Percentiles rank a stretch among this genome's conserved stretches.
These are phyloP conservation scores for Litocranius walleri DNA, from an alignment of 2,113 vertebrate genomes.

Conservation along the genomic window DNA sequence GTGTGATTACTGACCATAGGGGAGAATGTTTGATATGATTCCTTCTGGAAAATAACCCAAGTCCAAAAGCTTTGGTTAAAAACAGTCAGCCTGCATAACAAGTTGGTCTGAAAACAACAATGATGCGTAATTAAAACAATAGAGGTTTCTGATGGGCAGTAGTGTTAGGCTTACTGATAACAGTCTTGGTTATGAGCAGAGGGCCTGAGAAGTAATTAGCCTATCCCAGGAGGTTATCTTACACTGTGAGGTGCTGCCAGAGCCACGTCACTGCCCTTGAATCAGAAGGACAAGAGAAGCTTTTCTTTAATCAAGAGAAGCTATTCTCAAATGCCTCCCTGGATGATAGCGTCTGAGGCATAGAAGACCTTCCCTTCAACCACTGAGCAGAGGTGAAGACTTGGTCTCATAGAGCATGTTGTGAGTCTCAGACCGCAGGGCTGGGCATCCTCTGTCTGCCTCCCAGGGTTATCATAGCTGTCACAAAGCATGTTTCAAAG, in stretches of 20 bases:
- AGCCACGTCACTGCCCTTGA: background rate
- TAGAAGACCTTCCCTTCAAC: background rate
- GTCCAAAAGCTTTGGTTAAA: background rate
- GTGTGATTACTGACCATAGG: background rate
- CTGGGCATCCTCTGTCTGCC: background rate
- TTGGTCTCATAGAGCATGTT: background rate
- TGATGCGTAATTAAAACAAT: background rate
- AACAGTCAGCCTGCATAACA: background rate
- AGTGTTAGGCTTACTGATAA: background rate
- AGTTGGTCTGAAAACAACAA: background rate
- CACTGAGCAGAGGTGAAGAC: background rate
- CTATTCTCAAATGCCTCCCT: background rate
- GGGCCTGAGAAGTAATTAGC: no score
- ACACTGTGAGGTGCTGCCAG: background rate
- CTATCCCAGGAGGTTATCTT: background rate
- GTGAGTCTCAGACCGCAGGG: background rate
- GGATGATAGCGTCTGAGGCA: rapidly evolving
- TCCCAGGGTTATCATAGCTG: background rate
- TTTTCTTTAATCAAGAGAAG: background rate
- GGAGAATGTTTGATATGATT: background rate
- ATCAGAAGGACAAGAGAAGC: background rate
- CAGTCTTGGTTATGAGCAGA: background rate
- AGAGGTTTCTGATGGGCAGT: background rate
- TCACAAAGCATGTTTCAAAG: background rate
- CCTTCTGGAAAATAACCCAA: background rate